Evolutionary conservation across 2,113 vertebrate genomes (phyloP).

Genomic region (Trichechus manatus): DNA sequence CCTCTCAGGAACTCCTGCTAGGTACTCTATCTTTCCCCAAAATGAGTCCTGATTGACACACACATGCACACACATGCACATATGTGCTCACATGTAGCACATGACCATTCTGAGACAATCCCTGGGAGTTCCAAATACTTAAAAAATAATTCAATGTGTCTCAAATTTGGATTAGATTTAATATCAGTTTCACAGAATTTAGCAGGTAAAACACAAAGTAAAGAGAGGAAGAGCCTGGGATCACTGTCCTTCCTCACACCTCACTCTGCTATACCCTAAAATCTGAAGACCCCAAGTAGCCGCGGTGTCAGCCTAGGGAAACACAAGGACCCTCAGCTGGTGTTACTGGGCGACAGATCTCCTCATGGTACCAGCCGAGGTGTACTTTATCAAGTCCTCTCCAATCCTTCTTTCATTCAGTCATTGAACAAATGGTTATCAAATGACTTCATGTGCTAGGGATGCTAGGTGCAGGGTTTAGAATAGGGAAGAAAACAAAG

Average conservation of each 20-base stretch:
- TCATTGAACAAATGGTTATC: constrained; percentile 47
- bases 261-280: background rate
- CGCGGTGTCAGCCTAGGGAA: background rate
- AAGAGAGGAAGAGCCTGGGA: background rate
- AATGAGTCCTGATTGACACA: background rate
- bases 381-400: background rate
- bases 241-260: background rate
- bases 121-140: background rate
- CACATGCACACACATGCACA: background rate
- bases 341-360: background rate
- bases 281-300: background rate
- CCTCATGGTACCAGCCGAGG: background rate
- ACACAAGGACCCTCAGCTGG: background rate
- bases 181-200: background rate
- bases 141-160: background rate
- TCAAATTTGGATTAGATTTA: background rate
- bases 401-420: background rate
- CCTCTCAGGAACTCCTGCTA: background rate
- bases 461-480: background rate
- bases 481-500: constrained; percentile 29
- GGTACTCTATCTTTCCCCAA: background rate
- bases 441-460: background rate
- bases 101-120: background rate
- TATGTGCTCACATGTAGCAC: too few relatives aligned
- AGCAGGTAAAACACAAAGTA: background rate